Base-by-base conservation (phyloP, 1,140 invertebrate species). In the Pseudomyrmex cubaensis region DNA sequence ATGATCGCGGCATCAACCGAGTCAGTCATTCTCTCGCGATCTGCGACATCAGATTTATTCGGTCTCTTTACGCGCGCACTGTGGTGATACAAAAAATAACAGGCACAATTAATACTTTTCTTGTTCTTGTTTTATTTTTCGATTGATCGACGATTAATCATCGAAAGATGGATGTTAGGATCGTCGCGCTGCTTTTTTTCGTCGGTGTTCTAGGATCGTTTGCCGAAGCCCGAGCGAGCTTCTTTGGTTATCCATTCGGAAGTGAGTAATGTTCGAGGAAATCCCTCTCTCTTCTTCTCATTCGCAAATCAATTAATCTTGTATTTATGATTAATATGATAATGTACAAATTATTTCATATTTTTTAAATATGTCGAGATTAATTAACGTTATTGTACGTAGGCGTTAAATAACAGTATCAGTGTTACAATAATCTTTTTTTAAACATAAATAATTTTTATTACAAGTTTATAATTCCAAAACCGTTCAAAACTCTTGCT, bases 11-110 rank as follows among this genome's bases (percentile, higher is more conserved):
- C 87, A 82, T 74, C 73, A 75, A 87, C 82, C 83, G 84, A 90
- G 74, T 90, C 91, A 94, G 92, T 94, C 93, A 94, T 93, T 94
- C 93, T 78, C 70, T 90, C 84, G 73, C 85, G 85, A 89, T 88
- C 92, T 76, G 70, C 87, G 82, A 66, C 84, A 62, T 52, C 59
- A 82, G 20, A 74, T 86, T 78, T 83, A 74, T 66, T 75, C 66
- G 70, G 48, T 67, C 7, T 77, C 82, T 48, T 25, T 69, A 80
- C 46, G 80, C 72, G 73, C 56, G 80, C 76, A 73, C 75, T 35
- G 20, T 78, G 62, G 75, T 87, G 80, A 67, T 22, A 67, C 56
- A 63, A 52, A 61, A 69, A 56, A 70, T 50, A 66, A 76, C 70
- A 72, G 35, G 4, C 44, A 48, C 48, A 44, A 44, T 77, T 44